A percentile compares a stretch with the other conserved stretches of the same genome.
Conservation (phyloP, 35 echinoderm and acorn worm genomes). For the Apostichopus californicus region DNA sequence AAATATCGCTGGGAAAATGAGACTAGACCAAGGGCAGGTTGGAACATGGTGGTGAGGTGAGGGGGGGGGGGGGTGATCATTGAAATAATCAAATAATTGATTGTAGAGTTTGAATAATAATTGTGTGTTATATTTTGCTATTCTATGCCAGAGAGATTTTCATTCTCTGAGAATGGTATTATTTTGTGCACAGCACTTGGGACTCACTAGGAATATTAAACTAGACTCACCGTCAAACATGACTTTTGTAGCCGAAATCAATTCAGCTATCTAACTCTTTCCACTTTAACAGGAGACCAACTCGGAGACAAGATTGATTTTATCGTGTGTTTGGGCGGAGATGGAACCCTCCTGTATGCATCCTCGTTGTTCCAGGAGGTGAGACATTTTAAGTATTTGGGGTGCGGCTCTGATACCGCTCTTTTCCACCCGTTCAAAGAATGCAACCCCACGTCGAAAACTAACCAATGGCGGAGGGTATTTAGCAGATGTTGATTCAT, state of each 20-base stretch:
- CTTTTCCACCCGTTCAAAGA: no score
- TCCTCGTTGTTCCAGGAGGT: slow-evolving; percentile 97
- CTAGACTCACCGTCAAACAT: background rate
- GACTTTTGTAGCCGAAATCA: no score
- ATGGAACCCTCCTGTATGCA: slow-evolving; percentile 92
- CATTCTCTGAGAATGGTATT: no score
- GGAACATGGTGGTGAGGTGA: background rate
- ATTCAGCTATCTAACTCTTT: background rate
- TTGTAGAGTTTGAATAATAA: background rate
- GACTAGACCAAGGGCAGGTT: background rate
- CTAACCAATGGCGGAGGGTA: no score
- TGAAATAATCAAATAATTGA: no score
- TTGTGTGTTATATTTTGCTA: no score
- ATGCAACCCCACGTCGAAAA: no score
- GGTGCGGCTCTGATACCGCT: no score
- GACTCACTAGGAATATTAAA: no score
- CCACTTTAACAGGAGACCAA: slow-evolving; percentile 69
- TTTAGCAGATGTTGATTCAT: no score
- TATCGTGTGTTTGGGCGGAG: slow-evolving; percentile 95
- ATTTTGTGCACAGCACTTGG: no score
- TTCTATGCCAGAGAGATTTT: no score
- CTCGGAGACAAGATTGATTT: slow-evolving; percentile 94
- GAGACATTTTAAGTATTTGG: background rate
- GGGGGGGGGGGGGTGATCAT: background rate
- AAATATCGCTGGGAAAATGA: background rate